Percentiles rank a stretch among this genome's conserved stretches.
Evolutionary conservation across 2,113 vertebrate genomes (phyloP).

Genomic region (Solea senegalensis): DNA sequence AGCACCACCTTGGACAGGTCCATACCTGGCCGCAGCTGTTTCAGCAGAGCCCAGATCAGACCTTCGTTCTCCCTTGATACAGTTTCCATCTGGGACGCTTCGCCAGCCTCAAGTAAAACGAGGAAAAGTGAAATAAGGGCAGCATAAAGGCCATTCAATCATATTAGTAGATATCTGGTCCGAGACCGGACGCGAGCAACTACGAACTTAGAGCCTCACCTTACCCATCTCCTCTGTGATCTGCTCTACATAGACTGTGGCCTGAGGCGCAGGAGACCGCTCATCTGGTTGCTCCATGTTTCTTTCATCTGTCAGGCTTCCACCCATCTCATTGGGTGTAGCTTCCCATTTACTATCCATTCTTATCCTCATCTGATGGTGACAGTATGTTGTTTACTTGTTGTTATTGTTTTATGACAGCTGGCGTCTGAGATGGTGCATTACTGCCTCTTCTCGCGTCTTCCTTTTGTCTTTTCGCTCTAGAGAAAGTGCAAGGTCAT

Average conservation of each 20-base stretch:
- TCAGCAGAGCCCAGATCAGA: slow-evolving; percentile 90
- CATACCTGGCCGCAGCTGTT: slow-evolving; percentile 93
- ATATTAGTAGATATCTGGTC: not conserved
- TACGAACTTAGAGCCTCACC: slow-evolving; percentile 75
- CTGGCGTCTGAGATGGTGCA: no score
- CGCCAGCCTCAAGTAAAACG: slow-evolving; percentile 79
- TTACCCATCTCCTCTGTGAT: slow-evolving; percentile 90
- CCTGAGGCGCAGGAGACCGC: slow-evolving; percentile 71
- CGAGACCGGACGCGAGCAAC: not conserved
- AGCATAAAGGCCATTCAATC: not conserved
- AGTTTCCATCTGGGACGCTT: slow-evolving; percentile 89
- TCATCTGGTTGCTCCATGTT: slow-evolving; percentile 90
- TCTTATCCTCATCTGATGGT: no score
- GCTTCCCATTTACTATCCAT: slow-evolving; percentile 75
- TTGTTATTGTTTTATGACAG: no score
- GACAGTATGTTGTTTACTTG: no score
- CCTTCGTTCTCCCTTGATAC: slow-evolving; percentile 93
- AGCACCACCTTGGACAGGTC: slow-evolving; percentile 93
- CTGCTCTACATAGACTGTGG: slow-evolving; percentile 91
- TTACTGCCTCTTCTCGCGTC: no score
- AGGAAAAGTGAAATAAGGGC: not conserved
- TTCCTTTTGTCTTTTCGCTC: not conserved
- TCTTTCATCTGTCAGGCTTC: slow-evolving; percentile 86
- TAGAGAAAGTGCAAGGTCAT: no score
- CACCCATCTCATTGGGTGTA: slow-evolving; percentile 83